Percentiles rank a stretch among this genome's conserved stretches.
Evolutionary conservation across 2,888 invertebrate species (phyloP).

Genomic region (Xestia rhomboidea): DNA sequence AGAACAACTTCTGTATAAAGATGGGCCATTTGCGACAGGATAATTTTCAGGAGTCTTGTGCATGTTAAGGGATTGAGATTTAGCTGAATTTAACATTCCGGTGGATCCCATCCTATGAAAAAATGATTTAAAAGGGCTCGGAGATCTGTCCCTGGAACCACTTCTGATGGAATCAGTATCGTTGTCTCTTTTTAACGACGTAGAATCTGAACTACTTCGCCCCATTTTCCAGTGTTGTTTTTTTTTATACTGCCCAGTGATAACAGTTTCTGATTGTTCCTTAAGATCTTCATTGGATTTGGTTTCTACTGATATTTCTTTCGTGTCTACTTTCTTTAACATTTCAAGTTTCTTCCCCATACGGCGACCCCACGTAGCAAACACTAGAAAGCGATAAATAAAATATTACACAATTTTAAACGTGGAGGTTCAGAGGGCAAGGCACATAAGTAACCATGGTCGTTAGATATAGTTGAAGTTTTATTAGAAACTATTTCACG

Average conservation of each 20-base stretch:
- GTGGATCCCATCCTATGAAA: slow-evolving; percentile 94
- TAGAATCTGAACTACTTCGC: slow-evolving; percentile 88
- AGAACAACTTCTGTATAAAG: slow-evolving; percentile 94
- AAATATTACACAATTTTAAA: not conserved
- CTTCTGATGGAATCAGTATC: slow-evolving; percentile 88
- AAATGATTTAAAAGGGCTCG: slow-evolving; percentile 93
- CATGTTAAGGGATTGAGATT: slow-evolving; percentile 85
- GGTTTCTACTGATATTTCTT: slow-evolving; percentile 88
- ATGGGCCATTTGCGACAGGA: slow-evolving; percentile 85
- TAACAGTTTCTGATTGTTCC: slow-evolving; percentile 79
- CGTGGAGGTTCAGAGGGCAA: not conserved
- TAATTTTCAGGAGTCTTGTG: slow-evolving; percentile 82
- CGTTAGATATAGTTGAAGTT: too few species aligned
- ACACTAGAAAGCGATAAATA: slow-evolving; percentile 84
- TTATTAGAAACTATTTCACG: too few species aligned
- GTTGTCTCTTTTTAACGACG: slow-evolving; percentile 85
- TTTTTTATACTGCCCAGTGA: slow-evolving; percentile 88
- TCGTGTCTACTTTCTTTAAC: slow-evolving; percentile 92
- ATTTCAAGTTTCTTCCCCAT: slow-evolving; percentile 95
- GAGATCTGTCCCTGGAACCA: slow-evolving; percentile 89
- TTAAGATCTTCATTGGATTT: slow-evolving; percentile 76
- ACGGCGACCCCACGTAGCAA: slow-evolving; percentile 94
- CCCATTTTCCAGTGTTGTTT: slow-evolving; percentile 91
- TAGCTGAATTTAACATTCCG: slow-evolving; percentile 92
- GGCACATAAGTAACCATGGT: too few species aligned